Evolutionary conservation across 2,888 invertebrate genomes (phyloP), one percentile per base, ranked within the genome.

Genomic region (Andrena dorsata): DNA sequence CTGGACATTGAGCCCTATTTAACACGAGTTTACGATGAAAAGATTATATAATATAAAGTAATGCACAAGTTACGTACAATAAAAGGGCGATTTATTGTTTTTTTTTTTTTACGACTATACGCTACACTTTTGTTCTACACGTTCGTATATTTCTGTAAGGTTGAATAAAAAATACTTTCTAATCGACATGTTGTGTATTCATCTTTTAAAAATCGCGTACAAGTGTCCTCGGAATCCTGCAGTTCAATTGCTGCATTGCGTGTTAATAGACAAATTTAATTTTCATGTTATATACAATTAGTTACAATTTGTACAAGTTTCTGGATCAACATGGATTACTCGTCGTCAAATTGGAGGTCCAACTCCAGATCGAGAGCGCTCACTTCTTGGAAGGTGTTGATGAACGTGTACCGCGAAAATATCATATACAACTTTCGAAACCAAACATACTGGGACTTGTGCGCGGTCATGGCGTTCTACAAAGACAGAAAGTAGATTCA

Each of bases 361-460:
- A 97, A 94, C 92, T 97, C 97, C 80, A 97, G 95, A 92, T 97
- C 97, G 0, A 96, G 95, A 20, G 96, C 94, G 92, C 96, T 96
- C 90, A 97, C 96, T 93, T 96, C 96, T 86, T 96, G 96, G 76
- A 98, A 95, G 0, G 98, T 98, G 94, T 99, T 99, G 83, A 99
- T 97, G 86, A 98, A 95, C 95, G 98, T 97, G 93, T 99, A 99
- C 73, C 98, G 96, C 16, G 98, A 98, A 94, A 98, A 97, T 58
- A 96, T 92, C 89, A 99, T 96, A 92, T 98, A 99, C 3, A 99
- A 95, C 92, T 96, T 96, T 75, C 99, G 96, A 94, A 98, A 99
- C 99, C 99, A 99, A 53, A 98, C 96, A 94, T 98, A 96, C 94
- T 99, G 99, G n/a, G 98, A 98, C 87, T 95, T 94, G 93, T 99